These are phyloP conservation scores for Leptinotarsa tumamoca DNA, from an alignment of 2,888 invertebrate genomes.

Conservation along the genomic window DNA sequence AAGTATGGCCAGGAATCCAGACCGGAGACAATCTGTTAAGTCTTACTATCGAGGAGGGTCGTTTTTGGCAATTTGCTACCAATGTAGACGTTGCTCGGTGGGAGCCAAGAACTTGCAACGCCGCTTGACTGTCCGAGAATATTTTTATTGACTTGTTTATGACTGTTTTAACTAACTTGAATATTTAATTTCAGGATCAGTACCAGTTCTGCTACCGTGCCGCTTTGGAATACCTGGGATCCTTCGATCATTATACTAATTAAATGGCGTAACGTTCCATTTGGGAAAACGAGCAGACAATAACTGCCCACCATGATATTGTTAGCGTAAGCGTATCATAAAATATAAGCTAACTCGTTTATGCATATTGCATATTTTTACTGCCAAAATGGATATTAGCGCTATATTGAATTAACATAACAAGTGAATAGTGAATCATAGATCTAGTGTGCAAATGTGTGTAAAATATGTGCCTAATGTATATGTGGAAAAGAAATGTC, in stretches of 20 bases:
- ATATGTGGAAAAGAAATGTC: slow-evolving; percentile 47
- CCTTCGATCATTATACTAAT: slow-evolving; percentile 96
- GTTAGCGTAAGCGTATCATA: slow-evolving; percentile 39
- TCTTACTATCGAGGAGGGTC: no score
- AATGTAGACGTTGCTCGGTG: no score
- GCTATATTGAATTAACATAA: slow-evolving; percentile 34
- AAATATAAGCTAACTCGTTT: slow-evolving; percentile 31
- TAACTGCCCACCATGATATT: slow-evolving; percentile 56
- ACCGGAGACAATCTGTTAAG: no score
- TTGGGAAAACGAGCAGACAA: slow-evolving; percentile 56
- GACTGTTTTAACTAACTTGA: background rate
- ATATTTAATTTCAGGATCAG: slow-evolving; percentile 81
- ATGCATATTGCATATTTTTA: slow-evolving; percentile 53
- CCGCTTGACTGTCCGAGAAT: no score
- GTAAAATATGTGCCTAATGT: slow-evolving; percentile 65
- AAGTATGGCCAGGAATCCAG: no score
- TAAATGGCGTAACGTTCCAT: slow-evolving; percentile 65
- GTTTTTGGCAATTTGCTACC: no score
- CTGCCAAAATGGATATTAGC: slow-evolving; percentile 53
- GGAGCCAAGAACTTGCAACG: no score
- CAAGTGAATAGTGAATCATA: slow-evolving; percentile 53
- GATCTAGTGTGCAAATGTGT: slow-evolving; percentile 64
- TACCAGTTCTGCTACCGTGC: slow-evolving; percentile 99
- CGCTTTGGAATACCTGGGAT: slow-evolving; percentile 97
- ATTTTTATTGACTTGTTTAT: no score